Percentiles rank a stretch among this genome's conserved stretches.
phyloP scores from a whole-genome alignment of 1,140 invertebrate genomes.

The Pseudomyrmex cubaensis region DNA sequence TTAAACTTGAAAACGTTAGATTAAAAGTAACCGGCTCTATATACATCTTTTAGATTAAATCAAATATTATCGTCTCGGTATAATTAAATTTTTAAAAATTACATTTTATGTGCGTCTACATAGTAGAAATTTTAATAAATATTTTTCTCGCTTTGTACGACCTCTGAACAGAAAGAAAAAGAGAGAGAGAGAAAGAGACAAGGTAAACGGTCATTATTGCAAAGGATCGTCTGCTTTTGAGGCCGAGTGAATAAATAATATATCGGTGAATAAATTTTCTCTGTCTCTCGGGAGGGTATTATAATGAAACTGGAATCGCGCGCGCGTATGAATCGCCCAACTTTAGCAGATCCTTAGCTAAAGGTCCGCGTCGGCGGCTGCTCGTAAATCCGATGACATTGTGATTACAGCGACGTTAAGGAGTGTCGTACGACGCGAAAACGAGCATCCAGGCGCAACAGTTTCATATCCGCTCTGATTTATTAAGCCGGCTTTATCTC shows the following conservation, averaged over 20 bases:
- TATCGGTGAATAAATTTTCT: slow-evolving; percentile 1
- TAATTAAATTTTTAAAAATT: slow-evolving; percentile 9
- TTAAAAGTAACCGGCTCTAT: neutral
- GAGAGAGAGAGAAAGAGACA: neutral
- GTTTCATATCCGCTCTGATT: slow-evolving; percentile 68
- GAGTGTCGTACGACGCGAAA: slow-evolving; percentile 53
- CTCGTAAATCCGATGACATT: slow-evolving; percentile 62
- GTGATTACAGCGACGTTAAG: slow-evolving; percentile 61
- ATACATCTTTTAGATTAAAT: neutral
- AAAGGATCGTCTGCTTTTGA: neutral
- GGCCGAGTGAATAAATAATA: neutral
- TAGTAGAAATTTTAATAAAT: slow-evolving; percentile 2
- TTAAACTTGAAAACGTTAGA: neutral
- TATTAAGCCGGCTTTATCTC: slow-evolving; percentile 63
- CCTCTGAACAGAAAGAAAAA: neutral
- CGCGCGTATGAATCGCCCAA: slow-evolving; percentile 5
- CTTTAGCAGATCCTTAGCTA: slow-evolving; percentile 23
- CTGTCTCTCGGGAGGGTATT: slow-evolving; percentile 5
- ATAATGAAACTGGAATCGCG: slow-evolving; percentile 41
- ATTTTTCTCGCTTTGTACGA: neutral
- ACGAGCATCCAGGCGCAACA: slow-evolving; percentile 54
- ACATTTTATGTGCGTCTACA: neutral
- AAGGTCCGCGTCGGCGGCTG: slow-evolving; percentile 5
- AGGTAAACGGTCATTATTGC: neutral
- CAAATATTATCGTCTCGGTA: neutral